Evolutionary conservation across 2,797 vertebrate species (phyloP), one percentile per base, ranked within the genome.

Genomic region (Acanthurus lineatus): DNA sequence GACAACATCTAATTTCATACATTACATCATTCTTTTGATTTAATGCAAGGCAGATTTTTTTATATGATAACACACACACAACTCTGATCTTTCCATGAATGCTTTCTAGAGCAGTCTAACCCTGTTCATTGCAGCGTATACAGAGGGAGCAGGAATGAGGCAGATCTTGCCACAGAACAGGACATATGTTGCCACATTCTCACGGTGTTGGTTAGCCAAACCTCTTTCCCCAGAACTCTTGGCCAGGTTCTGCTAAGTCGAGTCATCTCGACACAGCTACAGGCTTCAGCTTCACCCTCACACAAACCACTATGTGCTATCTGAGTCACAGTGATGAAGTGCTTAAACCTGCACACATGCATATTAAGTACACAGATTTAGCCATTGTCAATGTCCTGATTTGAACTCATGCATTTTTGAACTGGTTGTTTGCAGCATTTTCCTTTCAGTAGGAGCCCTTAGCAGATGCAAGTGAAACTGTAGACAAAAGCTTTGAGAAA

Each of bases 181-280:
- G 82, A 91, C 90, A 89, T 62, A 72, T 59, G 62, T 86, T 86
- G 86, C 90, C 93, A 92, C 88, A 93, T 90, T 92, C 91, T 88
- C 93, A 93, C 87, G 69, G 85, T 89, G 83, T 92, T 92, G 90
- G 90, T 92, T 93, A 93, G 89, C 89, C 87, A 91, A 91, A 91
- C 81, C 87, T 91, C 82, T 38, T 73, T 94, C 93, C 92, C 88
- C 85, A 94, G 94, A 95, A 95, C 81, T 82, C 80, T 82, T 93
- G 85, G 90, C 81, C 85, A 80, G 86, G 71, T 94, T 94, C 94
- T 94, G 83, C 89, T 91, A 88, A 93, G 85, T 91, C 89, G 91
- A 94, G 90, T 95, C 93, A 95, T 92, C 78, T 90, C 69, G 5
- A 82, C 59, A 59, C 81, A 86, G 86, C 81, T 80, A 69, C 84